phyloP scores from a whole-genome alignment of 2,113 vertebrate species.

The Gobio gobio region DNA sequence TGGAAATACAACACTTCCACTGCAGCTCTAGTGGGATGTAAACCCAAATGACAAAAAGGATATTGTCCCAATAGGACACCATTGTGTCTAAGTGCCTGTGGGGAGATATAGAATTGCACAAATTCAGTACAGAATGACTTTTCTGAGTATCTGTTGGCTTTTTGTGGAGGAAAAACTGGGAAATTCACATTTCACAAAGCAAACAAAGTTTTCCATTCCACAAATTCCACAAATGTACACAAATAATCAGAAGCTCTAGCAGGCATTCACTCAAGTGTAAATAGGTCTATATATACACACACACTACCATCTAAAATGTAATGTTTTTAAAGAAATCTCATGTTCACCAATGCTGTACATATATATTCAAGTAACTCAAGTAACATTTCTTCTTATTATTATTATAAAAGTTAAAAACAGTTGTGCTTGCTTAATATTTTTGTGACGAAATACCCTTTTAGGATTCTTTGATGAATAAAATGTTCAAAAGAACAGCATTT shows the following conservation, averaged over 20 bases:
- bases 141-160: constrained; percentile 33
- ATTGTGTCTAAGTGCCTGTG: constrained; percentile 65
- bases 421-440: no score
- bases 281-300: neutral
- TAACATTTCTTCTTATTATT: no score
- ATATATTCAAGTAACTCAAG: no score
- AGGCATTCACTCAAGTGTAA: neutral
- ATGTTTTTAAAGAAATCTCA: neutral
- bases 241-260: neutral
- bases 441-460: neutral
- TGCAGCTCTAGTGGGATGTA: constrained; percentile 51
- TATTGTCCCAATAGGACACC: constrained; percentile 71
- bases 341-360: neutral
- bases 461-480: neutral
- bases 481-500: neutral
- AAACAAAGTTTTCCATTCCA: constrained; percentile 26
- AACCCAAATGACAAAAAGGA: constrained; percentile 68
- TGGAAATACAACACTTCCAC: constrained; percentile 60
- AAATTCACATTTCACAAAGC: constrained; percentile 28
- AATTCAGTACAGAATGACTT: constrained; percentile 60
- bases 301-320: neutral
- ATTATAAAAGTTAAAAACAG: no score
- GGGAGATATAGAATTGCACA: constrained; percentile 72
- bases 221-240: neutral
- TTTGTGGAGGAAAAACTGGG: constrained; percentile 43